These are phyloP conservation scores for Coptodon rendalli DNA, from an alignment of 2,113 vertebrate species.

Conservation along the genomic window DNA sequence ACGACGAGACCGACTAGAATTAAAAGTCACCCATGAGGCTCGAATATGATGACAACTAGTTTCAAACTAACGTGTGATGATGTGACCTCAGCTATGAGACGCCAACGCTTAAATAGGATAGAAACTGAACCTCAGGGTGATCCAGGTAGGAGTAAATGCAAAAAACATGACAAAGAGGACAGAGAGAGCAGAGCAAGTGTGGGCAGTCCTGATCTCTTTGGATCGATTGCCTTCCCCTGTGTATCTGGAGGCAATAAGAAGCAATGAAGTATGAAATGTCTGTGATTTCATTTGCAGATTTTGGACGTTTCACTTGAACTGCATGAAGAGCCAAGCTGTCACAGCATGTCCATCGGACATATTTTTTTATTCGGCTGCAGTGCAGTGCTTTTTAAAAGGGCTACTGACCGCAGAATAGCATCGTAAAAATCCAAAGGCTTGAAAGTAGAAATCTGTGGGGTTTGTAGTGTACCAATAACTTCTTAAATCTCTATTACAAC, in stretches of 20 bases:
- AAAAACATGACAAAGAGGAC: conserved; percentile 21
- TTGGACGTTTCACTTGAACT: background rate
- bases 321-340: background rate
- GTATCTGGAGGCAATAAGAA: background rate
- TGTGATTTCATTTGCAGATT: background rate
- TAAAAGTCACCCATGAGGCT: background rate
- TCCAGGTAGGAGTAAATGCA: conserved; percentile 44
- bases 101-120: background rate
- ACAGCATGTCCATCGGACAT: background rate
- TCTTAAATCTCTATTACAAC: background rate
- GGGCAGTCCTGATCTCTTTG: background rate
- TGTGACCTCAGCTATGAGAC: conserved; percentile 22
- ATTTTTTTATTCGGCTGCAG: background rate
- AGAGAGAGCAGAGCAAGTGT: background rate
- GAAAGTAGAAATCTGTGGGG: background rate
- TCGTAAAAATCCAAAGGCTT: background rate
- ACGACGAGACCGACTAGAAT: background rate
- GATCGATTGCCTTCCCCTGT: background rate
- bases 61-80: background rate
- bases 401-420: background rate
- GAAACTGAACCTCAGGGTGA: conserved; percentile 7
- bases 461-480: background rate
- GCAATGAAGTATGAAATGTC: background rate
- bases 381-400: background rate
- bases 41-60: background rate